phyloP scores from a whole-genome alignment of 1,140 invertebrate species.

The Penaeus indicus region DNA sequence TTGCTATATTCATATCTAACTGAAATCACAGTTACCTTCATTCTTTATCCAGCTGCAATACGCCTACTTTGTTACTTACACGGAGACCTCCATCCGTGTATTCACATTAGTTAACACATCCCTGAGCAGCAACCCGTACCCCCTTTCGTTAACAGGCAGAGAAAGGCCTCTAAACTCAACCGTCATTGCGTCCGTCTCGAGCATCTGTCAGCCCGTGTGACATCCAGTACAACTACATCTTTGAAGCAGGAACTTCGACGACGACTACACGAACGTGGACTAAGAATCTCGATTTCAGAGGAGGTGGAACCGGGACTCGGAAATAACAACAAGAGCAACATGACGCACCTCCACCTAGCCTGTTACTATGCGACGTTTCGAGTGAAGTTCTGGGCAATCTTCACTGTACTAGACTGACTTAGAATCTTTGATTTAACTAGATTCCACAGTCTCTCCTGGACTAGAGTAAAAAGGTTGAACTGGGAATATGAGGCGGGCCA shows the following conservation, averaged over 20 bases:
- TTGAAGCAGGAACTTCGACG: slow-evolving; percentile 5
- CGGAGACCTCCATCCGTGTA: no score
- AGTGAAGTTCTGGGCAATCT: neutral
- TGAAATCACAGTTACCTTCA: no score
- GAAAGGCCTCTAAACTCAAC: neutral
- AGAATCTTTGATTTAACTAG: neutral
- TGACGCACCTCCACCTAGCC: neutral
- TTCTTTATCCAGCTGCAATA: no score
- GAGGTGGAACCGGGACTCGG: neutral
- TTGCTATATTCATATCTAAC: no score
- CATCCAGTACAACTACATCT: slow-evolving; percentile 4
- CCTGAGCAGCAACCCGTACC: no score
- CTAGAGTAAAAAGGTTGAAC: no score
- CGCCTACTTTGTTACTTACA: no score
- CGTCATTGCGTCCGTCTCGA: neutral
- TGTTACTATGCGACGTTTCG: neutral
- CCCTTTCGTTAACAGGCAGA: no score
- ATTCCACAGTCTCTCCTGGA: neutral
- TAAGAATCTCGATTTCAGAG: neutral
- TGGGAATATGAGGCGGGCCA: no score
- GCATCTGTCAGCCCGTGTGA: neutral
- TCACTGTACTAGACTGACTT: neutral
- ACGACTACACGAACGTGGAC: neutral
- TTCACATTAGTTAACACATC: no score
- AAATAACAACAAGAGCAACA: neutral